Base-by-base conservation (phyloP, 1,140 invertebrate species). In the Hypothenemus hampei region DNA sequence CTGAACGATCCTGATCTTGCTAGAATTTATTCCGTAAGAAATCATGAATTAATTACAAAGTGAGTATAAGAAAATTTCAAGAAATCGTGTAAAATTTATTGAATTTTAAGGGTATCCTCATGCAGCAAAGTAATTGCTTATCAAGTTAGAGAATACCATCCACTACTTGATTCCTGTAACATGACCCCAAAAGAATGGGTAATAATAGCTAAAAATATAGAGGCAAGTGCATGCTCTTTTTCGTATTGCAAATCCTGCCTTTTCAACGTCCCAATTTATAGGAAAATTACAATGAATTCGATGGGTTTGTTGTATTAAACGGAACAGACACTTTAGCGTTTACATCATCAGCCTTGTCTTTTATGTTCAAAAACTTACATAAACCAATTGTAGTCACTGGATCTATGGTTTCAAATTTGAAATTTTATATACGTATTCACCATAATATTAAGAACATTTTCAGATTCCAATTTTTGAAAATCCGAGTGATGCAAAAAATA, bases 241-340 rank as follows among this genome's bases (percentile, higher is more conserved):
- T 20, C 2, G 22, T 11, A 23, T 11, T 8, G 8, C 16, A 1
- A 29, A 4, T 15, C 36, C 16, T 37, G 7, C 11, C 16, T 3
- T 11, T 18, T 4, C 1, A 43, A 10, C 21, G 24, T 45, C 22
- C 10, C 43, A 26, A 23, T 21, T 65, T 66, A 24, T 53, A 69
- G 68, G 41, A 57, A 31, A 52, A 60, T 16, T 67, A 67, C 56
- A 26, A 63, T 20, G 43, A 65, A 21, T 96, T 85, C 66, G 91
- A 97, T 70, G 94, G 93, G 0, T 99, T 98, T 70, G 91, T 99
- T 0, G 80, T 98, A 3, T 78, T 98, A 1, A 95, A 98, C 67
- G 96, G 96, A 10, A 98, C 96, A 0, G 96, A 99, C 72, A 99
- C 96, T 0, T 80, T 97, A 52, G 85, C 91, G 6, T 98, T 98